These are phyloP conservation scores for Hypsopygia costalis DNA, from an alignment of 2,888 invertebrate species.

Conservation along the genomic window DNA sequence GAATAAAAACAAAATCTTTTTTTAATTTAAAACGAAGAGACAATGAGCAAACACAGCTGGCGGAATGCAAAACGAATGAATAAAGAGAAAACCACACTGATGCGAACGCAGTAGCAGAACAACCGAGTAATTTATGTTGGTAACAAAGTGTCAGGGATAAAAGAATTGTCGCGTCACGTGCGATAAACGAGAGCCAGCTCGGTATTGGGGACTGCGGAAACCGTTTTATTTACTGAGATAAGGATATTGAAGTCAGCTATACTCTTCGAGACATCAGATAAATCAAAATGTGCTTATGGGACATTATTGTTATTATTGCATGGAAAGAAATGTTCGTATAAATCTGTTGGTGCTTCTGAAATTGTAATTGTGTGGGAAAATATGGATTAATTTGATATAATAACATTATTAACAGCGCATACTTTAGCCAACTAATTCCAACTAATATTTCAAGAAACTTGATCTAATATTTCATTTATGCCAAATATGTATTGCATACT, in stretches of 20 bases:
- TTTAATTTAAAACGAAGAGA: constrained; percentile 71
- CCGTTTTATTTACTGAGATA: constrained; percentile 57
- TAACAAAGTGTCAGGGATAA: constrained; percentile 62
- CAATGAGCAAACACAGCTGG: constrained; percentile 78
- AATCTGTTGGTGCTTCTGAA: too few relatives aligned
- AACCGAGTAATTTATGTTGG: constrained; percentile 62
- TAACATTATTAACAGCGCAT: too few relatives aligned
- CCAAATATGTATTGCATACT: too few relatives aligned
- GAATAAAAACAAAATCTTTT: constrained; percentile 65
- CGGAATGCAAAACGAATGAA: constrained; percentile 73
- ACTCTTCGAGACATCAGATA: constrained; percentile 66
- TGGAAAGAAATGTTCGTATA: constrained; percentile 52
- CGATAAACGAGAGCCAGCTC: constrained; percentile 50
- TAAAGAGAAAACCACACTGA: constrained; percentile 54
- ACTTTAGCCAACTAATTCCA: too few relatives aligned
- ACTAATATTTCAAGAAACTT: too few relatives aligned
- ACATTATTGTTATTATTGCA: constrained; percentile 64
- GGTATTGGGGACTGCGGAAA: constrained; percentile 38
- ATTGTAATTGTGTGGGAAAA: too few relatives aligned
- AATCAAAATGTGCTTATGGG: constrained; percentile 49
- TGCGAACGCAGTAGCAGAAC: constrained; percentile 52
- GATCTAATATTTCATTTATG: too few relatives aligned
- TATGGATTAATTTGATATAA: too few relatives aligned
- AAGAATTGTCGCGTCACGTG: constrained; percentile 66
- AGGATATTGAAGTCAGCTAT: constrained; percentile 51